Evolutionary conservation across 2,113 vertebrate genomes (phyloP).

Genomic region (Vombatus ursinus): DNA sequence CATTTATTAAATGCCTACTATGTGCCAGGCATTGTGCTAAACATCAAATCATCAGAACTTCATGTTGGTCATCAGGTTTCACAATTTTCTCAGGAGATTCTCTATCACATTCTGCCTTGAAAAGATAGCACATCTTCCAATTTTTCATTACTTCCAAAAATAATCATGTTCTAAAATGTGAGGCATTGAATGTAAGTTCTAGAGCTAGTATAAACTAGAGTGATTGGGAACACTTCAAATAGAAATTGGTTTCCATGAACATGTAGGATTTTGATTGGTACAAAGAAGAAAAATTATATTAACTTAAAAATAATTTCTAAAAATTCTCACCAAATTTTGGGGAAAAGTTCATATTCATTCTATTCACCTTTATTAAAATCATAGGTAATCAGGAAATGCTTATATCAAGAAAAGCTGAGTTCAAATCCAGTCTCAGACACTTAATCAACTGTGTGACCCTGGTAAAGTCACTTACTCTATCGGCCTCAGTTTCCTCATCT

Average conservation of each 20-base stretch:
- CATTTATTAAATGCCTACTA: background rate
- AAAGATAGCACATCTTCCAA: too few relatives aligned
- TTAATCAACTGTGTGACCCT: background rate
- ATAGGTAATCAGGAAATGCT: background rate
- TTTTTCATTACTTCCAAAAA: too few relatives aligned
- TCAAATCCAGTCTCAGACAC: background rate
- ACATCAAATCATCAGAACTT: background rate
- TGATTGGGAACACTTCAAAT: too few relatives aligned
- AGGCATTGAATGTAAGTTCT: too few relatives aligned
- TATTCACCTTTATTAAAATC: background rate
- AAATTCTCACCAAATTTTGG: too few relatives aligned
- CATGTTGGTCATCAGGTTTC: background rate
- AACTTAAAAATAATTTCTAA: too few relatives aligned
- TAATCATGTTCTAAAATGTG: too few relatives aligned
- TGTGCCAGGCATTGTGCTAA: background rate
- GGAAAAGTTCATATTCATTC: background rate
- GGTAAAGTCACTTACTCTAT: background rate
- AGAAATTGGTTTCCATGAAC: too few relatives aligned
- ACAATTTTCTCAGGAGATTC: background rate
- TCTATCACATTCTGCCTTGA: background rate
- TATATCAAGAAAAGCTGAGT: background rate
- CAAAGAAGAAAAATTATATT: too few relatives aligned
- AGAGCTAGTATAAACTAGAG: too few relatives aligned
- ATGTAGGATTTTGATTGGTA: too few relatives aligned
- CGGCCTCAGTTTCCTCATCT: background rate